Base-by-base conservation (phyloP, 2,888 invertebrate genomes). In the Megamerina dolium region DNA sequence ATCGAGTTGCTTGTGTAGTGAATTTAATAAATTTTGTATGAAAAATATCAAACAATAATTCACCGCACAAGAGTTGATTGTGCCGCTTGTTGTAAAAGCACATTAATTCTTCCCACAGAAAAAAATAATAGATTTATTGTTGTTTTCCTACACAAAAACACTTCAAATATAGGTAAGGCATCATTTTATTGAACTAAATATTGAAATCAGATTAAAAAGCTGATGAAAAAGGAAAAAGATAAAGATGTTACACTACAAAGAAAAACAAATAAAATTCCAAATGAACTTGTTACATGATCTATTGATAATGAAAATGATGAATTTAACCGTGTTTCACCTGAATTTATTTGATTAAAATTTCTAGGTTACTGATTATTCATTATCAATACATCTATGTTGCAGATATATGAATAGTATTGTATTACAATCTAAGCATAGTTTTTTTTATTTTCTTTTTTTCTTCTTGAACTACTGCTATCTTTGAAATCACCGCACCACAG, bases 301-400 rank as follows among this genome's bases (percentile, higher is more conserved):
- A n/a, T n/a, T n/a, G n/a, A n/a, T n/a, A n/a, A n/a, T n/a, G n/a
- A n/a, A n/a, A n/a, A n/a, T n/a, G n/a, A n/a, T n/a, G n/a, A 55
- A 59, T 58, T 56, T 55, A 57, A 71, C 79, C 78, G 77, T 77
- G 76, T 78, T 77, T 77, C 77, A 78, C 73, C 75, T 77, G 79
- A 79, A 73, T 71, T 71, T 62, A 61, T 54, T 51, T 55, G 55
- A 54, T 54, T 54, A 48, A 59, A 70, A 61, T 57, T 70, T 72
- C 43, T 57, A 56, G 60, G 60, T 66, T 59, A 57, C 68, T 68
- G 67, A 67, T 58, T 60, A 56, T 58, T 60, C 59, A 32, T 43
- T 39, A 26, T 19, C 17, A 23, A 19, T 23, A 23, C 23, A 8
- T 23, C 23, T 23, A 8, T n/a, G n/a, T 10, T 18, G 19, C 3